phyloP scores from a whole-genome alignment of 2,113 vertebrate genomes.

The Entomyzon cyanotis region DNA sequence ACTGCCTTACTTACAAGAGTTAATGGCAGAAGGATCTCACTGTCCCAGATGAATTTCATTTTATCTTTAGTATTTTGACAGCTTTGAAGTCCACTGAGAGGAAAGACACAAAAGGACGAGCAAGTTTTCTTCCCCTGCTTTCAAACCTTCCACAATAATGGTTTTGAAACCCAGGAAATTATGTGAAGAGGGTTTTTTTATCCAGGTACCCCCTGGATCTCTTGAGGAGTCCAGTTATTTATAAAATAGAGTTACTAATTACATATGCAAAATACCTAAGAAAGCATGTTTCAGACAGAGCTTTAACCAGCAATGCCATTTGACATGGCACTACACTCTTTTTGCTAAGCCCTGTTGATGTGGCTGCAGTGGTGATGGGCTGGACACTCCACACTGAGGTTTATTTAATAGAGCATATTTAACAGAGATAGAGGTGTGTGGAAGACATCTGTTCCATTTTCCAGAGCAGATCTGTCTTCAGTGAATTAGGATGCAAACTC shows the following conservation, averaged over 20 bases:
- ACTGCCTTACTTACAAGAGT: background rate
- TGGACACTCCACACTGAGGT: background rate
- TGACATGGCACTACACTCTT: background rate
- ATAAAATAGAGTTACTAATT: background rate
- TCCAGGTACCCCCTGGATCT: background rate
- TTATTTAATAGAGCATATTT: no score
- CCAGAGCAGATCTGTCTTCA: background rate
- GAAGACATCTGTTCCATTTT: background rate
- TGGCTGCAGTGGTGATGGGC: background rate
- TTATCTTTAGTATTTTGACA: background rate
- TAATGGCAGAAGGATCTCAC: background rate
- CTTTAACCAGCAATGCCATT: background rate
- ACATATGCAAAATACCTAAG: background rate
- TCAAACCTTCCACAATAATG: background rate
- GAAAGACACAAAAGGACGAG: background rate
- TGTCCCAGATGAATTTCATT: background rate
- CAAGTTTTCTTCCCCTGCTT: background rate
- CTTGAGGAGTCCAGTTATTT: background rate
- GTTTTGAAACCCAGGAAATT: background rate
- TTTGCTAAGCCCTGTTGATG: background rate
- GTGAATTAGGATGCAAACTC: background rate
- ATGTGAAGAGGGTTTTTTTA: accelerated
- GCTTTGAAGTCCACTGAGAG: background rate
- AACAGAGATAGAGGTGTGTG: background rate
- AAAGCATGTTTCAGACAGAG: background rate